Evolutionary conservation across 2,888 invertebrate genomes (phyloP).

Genomic region (Drosophila pegasa): DNA sequence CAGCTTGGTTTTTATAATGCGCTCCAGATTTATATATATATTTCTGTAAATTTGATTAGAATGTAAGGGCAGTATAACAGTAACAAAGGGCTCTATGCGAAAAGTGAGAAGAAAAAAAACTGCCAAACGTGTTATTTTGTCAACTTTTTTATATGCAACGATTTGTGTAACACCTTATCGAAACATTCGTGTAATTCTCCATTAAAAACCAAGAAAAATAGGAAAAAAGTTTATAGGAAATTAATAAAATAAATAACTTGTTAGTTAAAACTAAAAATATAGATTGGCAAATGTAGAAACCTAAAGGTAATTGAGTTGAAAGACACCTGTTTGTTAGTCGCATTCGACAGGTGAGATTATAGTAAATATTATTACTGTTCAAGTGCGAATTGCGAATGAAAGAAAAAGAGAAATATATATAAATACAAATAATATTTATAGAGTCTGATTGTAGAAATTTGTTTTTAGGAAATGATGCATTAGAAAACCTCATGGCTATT

Average conservation of each 20-base stretch:
- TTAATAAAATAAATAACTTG: neutral
- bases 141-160: neutral
- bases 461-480: constrained; percentile 7
- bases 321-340: constrained; percentile 55
- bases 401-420: neutral
- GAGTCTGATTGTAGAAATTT: constrained; percentile 20
- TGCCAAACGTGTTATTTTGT: constrained; percentile 1
- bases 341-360: constrained; percentile 24
- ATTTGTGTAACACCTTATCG: constrained; percentile 1
- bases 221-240: neutral
- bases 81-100: neutral
- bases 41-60: neutral
- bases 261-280: constrained; percentile 16
- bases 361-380: constrained; percentile 23
- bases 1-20: neutral
- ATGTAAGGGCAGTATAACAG: constrained; percentile 1
- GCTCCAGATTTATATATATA: neutral
- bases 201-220: neutral
- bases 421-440: neutral
- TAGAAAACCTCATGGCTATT: constrained; percentile 40
- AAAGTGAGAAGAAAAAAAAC: neutral
- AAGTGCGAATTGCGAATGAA: constrained; percentile 1
- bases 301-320: constrained; percentile 48
- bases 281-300: constrained; percentile 26
- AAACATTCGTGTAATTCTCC: neutral